These are phyloP conservation scores for Polypterus senegalus DNA, from an alignment of 2,113 vertebrate genomes.

Conservation along the genomic window DNA sequence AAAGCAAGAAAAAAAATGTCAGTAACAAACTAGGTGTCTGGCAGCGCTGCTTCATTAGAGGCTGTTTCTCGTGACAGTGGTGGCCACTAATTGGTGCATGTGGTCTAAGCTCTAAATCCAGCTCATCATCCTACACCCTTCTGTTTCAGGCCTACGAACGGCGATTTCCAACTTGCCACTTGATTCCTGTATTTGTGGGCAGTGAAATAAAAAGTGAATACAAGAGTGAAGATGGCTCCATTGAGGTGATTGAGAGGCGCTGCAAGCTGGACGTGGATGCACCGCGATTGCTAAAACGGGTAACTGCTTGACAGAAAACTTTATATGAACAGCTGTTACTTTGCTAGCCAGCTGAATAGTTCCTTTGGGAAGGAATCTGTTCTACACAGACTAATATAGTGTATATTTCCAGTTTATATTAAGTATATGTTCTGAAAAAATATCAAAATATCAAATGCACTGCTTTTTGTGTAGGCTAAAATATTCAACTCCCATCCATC, in stretches of 20 bases:
- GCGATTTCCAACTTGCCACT: constrained; percentile 77
- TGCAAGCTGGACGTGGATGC: constrained; percentile 86
- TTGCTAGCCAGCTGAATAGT: no score
- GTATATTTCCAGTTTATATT: no score
- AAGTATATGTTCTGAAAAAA: no score
- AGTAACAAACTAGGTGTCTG: no score
- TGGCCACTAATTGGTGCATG: background rate
- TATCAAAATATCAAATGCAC: no score
- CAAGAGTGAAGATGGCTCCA: constrained; percentile 63
- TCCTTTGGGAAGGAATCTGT: no score
- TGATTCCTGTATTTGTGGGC: constrained; percentile 90
- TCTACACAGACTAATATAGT: no score
- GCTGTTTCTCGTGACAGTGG: background rate
- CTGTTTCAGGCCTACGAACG: constrained; percentile 70
- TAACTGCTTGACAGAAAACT: constrained; percentile 19
- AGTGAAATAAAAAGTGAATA: constrained; percentile 71
- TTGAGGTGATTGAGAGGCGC: constrained; percentile 64
- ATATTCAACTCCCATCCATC: no score
- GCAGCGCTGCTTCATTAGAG: background rate
- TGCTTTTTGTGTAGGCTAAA: no score
- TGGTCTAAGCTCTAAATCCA: background rate
- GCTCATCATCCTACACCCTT: background rate
- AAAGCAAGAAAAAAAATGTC: no score
- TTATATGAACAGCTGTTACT: no score
- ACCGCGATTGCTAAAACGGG: constrained; percentile 83